Evolutionary conservation across 2,797 vertebrate genomes (phyloP).

Genomic region (Dipus sagitta): DNA sequence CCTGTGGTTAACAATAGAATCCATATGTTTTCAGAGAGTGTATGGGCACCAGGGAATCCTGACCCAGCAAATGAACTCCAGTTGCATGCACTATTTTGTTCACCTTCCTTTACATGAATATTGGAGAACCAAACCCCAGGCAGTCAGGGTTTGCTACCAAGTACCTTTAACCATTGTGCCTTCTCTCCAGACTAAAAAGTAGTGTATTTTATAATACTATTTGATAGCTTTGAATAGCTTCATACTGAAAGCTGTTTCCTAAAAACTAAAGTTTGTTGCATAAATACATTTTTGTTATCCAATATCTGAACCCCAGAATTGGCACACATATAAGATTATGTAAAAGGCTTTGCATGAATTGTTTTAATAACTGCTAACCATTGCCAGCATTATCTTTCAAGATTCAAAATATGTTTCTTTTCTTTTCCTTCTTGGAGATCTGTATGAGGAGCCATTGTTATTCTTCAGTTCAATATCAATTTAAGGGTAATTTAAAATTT

Average conservation of each 20-base stretch:
- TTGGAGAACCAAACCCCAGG: too few species aligned
- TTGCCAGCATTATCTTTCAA: neutral
- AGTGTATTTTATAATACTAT: neutral
- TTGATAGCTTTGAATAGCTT: neutral
- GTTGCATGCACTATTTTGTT: too few species aligned
- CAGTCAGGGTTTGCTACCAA: too few species aligned
- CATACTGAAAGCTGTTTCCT: neutral
- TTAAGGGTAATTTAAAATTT: conserved; percentile 76
- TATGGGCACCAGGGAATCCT: neutral
- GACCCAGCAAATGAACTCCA: too few species aligned
- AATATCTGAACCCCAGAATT: neutral
- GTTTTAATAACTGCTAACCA: neutral
- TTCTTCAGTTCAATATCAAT: conserved; percentile 56
- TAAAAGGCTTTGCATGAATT: neutral
- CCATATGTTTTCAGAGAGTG: rapidly evolving
- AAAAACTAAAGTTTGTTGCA: neutral
- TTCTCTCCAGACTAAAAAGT: too few species aligned
- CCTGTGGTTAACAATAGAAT: neutral
- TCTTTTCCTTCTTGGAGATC: neutral
- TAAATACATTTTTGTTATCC: neutral
- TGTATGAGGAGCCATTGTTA: neutral
- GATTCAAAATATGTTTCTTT: neutral
- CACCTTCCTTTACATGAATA: too few species aligned
- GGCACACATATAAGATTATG: neutral
- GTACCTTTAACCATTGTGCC: too few species aligned